Conservation (phyloP, 2,888 invertebrate genomes). For the Trissolcus japonicus region DNA sequence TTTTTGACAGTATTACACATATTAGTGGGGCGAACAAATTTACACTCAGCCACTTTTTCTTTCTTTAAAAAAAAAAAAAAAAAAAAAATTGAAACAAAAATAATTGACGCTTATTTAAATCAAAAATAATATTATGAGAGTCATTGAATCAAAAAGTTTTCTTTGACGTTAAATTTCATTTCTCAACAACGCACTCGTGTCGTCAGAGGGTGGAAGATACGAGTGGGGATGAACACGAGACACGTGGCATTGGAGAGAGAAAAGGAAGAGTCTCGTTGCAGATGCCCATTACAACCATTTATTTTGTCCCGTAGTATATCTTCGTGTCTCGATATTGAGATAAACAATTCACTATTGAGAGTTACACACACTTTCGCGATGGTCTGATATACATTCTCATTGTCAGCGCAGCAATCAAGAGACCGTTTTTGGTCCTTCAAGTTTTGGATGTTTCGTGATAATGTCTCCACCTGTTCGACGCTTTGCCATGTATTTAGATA, state of each 20-base stretch:
- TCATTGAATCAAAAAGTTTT: too few species aligned
- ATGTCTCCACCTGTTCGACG: not conserved
- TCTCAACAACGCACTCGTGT: slow-evolving; percentile 20
- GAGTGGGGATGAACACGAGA: slow-evolving; percentile 10
- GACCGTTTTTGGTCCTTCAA: slow-evolving; percentile 9
- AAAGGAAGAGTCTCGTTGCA: slow-evolving; percentile 39
- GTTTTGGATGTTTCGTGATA: too few species aligned
- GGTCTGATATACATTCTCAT: slow-evolving; percentile 5
- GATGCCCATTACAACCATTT: slow-evolving; percentile 36
- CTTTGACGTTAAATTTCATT: not conserved
- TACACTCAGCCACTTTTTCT: too few species aligned
- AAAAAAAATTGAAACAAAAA: too few species aligned
- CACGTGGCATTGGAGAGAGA: slow-evolving; percentile 21
- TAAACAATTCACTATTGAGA: slow-evolving; percentile 26
- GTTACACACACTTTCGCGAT: slow-evolving; percentile 1
- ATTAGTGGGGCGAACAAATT: too few species aligned
- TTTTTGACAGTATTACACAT: too few species aligned
- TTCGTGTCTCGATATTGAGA: slow-evolving; percentile 22
- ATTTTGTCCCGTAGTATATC: slow-evolving; percentile 26
- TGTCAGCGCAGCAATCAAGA: slow-evolving; percentile 21
- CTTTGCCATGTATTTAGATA: too few species aligned
- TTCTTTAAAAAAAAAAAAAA: too few species aligned
- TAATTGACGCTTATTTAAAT: too few species aligned
- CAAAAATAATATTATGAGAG: too few species aligned
- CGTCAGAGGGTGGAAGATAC: slow-evolving; percentile 8